Percentiles rank a stretch among this genome's conserved stretches.
phyloP scores from a whole-genome alignment of 2,888 invertebrate genomes.

The Erynnis tages region DNA sequence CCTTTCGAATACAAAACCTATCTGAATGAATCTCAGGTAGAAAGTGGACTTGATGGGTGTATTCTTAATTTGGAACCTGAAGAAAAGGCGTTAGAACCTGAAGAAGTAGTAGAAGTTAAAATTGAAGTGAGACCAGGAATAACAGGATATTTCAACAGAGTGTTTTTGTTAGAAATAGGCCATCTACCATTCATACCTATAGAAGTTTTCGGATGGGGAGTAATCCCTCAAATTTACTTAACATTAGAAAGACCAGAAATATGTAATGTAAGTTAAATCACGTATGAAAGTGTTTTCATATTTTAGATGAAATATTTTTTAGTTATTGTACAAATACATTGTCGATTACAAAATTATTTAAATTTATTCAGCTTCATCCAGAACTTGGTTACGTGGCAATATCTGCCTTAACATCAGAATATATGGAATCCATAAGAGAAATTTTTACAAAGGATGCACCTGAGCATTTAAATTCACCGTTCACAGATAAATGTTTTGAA shows the following conservation, averaged over 20 bases:
- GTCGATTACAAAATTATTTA: neutral
- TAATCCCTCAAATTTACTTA: constrained; percentile 81
- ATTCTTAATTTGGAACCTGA: constrained; percentile 70
- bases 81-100: constrained; percentile 60
- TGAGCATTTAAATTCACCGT: constrained; percentile 59
- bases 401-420: constrained; percentile 58
- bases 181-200: constrained; percentile 77
- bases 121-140: constrained; percentile 78
- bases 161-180: constrained; percentile 76
- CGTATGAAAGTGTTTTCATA: neutral
- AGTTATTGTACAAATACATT: neutral
- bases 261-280: constrained; percentile 43
- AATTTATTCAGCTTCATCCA: constrained; percentile 46
- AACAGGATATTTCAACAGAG: constrained; percentile 76
- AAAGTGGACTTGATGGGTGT: constrained; percentile 61
- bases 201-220: constrained; percentile 79
- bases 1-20: constrained; percentile 69
- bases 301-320: neutral
- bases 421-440: constrained; percentile 59
- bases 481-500: constrained; percentile 63
- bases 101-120: constrained; percentile 59
- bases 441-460: constrained; percentile 48
- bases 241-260: constrained; percentile 65
- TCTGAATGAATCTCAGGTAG: constrained; percentile 51
- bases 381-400: constrained; percentile 76